Conservation (phyloP, 2,888 invertebrate genomes). For the Melieria picta region DNA sequence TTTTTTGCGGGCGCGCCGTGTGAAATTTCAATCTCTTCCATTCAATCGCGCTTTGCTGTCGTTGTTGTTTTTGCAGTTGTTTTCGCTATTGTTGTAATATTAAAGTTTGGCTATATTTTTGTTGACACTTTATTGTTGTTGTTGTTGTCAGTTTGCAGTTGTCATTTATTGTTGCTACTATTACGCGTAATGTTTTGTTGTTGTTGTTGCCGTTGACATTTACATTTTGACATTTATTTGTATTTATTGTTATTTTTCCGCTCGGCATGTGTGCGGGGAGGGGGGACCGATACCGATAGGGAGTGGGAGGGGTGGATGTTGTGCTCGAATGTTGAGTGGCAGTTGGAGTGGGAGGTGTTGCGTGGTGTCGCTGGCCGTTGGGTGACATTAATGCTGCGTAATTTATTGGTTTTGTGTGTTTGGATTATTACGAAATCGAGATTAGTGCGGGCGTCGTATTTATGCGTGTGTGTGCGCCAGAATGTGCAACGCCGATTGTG, state of each 20-base stretch:
- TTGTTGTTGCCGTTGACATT: conserved; percentile 11
- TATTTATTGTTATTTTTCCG: conserved; percentile 28
- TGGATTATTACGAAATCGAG: conserved; percentile 29
- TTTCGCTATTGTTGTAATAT: no score
- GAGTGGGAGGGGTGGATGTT: no score
- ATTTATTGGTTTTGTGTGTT: conserved; percentile 32
- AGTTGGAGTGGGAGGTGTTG: no score
- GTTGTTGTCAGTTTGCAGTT: neutral
- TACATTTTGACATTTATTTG: conserved; percentile 24
- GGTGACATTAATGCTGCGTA: conserved; percentile 17
- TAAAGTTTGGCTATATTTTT: no score
- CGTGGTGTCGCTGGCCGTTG: neutral
- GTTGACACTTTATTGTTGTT: no score
- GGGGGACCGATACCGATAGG: neutral
- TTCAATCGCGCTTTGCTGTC: no score
- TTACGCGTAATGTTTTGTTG: neutral
- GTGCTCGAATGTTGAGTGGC: neutral
- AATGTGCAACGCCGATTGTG: neutral
- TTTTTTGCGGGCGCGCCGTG: no score
- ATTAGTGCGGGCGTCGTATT: conserved; percentile 14
- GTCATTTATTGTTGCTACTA: neutral
- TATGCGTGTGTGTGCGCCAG: neutral
- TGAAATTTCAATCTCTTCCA: no score
- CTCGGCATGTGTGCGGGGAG: neutral
- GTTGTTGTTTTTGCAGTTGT: no score